Conservation (phyloP, 2,797 vertebrate species). For the Hippocampus kuda region DNA sequence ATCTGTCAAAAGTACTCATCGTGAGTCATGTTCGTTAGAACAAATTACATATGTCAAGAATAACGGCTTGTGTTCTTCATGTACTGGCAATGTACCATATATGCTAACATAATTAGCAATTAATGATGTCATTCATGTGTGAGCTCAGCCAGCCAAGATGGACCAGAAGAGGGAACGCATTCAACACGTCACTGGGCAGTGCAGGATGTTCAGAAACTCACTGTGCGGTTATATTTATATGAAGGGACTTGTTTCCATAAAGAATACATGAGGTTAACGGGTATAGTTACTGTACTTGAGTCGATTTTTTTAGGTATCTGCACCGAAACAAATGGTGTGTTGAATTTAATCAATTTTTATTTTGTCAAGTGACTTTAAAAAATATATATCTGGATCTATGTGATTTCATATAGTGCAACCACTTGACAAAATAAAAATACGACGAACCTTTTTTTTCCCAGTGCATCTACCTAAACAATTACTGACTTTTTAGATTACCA, state of each 20-base stretch:
- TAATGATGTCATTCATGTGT: too few species aligned
- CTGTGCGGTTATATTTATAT: not conserved
- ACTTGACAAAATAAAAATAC: too few species aligned
- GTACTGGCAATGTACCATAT: not conserved
- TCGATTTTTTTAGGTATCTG: too few species aligned
- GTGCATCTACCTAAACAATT: too few species aligned
- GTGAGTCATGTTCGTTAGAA: not conserved
- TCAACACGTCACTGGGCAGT: not conserved
- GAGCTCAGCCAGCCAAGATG: not conserved
- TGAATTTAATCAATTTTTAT: too few species aligned
- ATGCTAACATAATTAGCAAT: not conserved
- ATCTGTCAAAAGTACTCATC: not conserved
- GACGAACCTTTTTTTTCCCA: too few species aligned
- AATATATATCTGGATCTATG: too few species aligned
- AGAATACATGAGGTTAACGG: not conserved
- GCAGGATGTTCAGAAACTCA: not conserved
- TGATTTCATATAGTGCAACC: too few species aligned
- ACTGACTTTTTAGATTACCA: too few species aligned
- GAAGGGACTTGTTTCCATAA: not conserved
- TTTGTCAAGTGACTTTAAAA: too few species aligned
- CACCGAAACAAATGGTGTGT: too few species aligned
- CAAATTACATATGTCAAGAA: not conserved
- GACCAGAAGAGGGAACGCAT: not conserved
- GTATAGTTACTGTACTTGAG: too few species aligned
- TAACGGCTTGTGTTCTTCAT: not conserved